These are phyloP conservation scores for Nesogale talazaci DNA, from an alignment of 2,113 vertebrate species.

Conservation along the genomic window DNA sequence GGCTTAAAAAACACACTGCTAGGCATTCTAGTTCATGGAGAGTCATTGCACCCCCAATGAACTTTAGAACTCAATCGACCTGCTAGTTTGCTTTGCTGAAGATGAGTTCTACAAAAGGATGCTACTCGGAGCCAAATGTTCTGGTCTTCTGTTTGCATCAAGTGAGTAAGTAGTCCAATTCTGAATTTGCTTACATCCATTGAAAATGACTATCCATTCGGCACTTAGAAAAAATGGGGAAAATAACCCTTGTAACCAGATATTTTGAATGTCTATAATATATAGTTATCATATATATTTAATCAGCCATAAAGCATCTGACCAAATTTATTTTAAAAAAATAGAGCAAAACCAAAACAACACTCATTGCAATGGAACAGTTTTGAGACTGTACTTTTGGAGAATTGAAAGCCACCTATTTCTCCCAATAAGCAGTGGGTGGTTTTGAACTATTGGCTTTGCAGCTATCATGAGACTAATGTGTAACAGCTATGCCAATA, in stretches of 20 bases:
- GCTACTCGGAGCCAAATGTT: background rate
- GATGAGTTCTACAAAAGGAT: background rate
- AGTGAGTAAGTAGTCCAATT: background rate
- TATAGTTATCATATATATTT: no score
- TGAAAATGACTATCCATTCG: background rate
- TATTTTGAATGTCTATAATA: no score
- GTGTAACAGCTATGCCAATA: background rate
- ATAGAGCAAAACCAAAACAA: no score
- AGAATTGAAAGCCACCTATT: no score
- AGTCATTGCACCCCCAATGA: background rate
- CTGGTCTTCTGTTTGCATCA: background rate
- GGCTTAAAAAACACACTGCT: background rate
- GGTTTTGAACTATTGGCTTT: no score
- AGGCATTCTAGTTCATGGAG: background rate
- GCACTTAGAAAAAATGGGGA: background rate
- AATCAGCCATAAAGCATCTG: no score
- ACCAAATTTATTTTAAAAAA: no score
- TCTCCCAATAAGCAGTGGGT: no score
- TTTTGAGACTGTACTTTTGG: no score
- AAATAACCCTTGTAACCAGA: background rate
- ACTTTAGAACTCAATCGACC: background rate
- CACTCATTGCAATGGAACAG: no score
- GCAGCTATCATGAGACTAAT: no score
- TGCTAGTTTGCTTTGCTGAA: background rate
- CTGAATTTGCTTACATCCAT: background rate